phyloP scores from a whole-genome alignment of 2,888 invertebrate genomes.

The Spisula subtruncata region DNA sequence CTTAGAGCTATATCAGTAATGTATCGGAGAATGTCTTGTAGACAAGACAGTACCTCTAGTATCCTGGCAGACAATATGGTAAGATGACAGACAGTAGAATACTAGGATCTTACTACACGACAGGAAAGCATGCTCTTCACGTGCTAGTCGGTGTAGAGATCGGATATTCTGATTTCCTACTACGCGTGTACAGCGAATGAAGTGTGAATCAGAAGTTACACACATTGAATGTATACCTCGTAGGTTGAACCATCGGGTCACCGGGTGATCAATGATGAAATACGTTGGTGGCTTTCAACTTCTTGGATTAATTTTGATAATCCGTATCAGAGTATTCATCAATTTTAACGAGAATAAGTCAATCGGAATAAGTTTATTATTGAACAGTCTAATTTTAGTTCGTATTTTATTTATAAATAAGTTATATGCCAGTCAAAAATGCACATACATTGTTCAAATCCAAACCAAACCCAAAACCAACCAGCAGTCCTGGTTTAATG shows the following conservation, averaged over 20 bases:
- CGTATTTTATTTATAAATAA: too few species aligned
- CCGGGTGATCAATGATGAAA: neutral
- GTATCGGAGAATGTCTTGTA: neutral
- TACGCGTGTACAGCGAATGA: neutral
- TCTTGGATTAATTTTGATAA: neutral
- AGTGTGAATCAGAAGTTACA: neutral
- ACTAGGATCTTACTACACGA: neutral
- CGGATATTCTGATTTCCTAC: neutral
- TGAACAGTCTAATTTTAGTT: too few species aligned
- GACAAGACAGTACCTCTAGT: neutral
- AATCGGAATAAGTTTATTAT: too few species aligned
- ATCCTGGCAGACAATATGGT: neutral
- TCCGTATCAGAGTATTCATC: too few species aligned
- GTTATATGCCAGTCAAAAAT: too few species aligned
- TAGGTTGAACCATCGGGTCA: neutral
- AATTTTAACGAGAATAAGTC: too few species aligned
- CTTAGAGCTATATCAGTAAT: neutral
- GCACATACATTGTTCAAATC: too few species aligned
- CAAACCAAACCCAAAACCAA: too few species aligned
- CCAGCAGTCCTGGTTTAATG: too few species aligned
- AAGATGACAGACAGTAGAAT: too few species aligned
- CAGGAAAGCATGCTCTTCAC: neutral
- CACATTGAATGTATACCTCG: neutral
- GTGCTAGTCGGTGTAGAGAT: neutral
- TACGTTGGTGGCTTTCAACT: neutral